A percentile compares a stretch with the other conserved stretches of the same genome.
Conservation (phyloP, 2,797 vertebrate genomes). For the Rhyacichthys aspro region DNA sequence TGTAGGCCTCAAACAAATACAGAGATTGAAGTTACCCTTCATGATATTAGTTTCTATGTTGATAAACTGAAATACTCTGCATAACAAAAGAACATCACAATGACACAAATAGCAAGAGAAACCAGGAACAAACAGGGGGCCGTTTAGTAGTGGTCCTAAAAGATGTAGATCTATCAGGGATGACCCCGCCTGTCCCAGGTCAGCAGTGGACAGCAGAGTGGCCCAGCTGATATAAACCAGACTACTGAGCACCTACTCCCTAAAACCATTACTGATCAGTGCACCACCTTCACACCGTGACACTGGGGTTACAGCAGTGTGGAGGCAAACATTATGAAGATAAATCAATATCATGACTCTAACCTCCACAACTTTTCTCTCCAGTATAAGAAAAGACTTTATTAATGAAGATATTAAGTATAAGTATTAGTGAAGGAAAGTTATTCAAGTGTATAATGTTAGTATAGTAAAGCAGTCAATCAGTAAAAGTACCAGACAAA, state of each 20-base stretch:
- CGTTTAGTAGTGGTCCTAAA: constrained; percentile 1
- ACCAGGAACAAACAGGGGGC: neutral
- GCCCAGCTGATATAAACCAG: constrained; percentile 55
- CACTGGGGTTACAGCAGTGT: constrained; percentile 12
- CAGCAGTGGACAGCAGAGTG: constrained; percentile 40
- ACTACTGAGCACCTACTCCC: constrained; percentile 33
- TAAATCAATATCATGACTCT: constrained; percentile 8
- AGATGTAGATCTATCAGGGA: constrained; percentile 22
- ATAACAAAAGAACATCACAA: neutral
- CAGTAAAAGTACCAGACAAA: too few relatives aligned
- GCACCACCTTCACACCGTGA: constrained; percentile 20
- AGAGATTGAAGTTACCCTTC: too few relatives aligned
- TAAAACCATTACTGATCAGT: constrained; percentile 27
- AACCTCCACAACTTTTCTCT: neutral
- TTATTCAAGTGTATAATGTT: too few relatives aligned
- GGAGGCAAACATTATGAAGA: constrained; percentile 12
- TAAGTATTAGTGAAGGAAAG: too few relatives aligned
- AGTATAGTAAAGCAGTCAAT: too few relatives aligned
- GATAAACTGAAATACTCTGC: neutral
- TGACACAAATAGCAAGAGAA: neutral
- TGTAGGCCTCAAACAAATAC: too few relatives aligned
- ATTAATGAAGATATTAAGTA: too few relatives aligned
- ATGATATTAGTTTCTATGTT: too few relatives aligned
- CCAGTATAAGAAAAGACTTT: constrained; percentile 18
- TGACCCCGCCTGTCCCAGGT: constrained; percentile 32